Evolutionary conservation across 1,140 invertebrate species (phyloP), one percentile per base, ranked within the genome.

Genomic region (Sinonovacula constricta): DNA sequence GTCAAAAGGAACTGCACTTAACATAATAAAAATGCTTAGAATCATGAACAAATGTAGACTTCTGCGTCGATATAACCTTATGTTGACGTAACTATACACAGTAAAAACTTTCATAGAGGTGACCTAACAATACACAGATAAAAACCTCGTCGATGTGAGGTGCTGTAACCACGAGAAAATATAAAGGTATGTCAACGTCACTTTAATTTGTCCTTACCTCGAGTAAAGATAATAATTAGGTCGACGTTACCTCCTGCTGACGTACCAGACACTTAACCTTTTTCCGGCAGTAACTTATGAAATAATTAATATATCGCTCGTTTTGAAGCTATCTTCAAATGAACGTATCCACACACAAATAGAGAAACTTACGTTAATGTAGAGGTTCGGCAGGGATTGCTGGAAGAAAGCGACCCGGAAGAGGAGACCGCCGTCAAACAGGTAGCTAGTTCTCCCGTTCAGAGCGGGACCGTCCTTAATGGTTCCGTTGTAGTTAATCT

Each of bases 391-490:
- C 33, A 54, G 67, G 7, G 51, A 30, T n/a, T 62, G 60, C 53
- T 65, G 39, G 49, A 63, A 63, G 39, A 57, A 76, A 49, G 63
- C 53, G 15, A 53, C 56, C 22, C 72, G 45, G 62, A 76, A 76
- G 36, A 18, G 33, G 5, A 76, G 60, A 39, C 65, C 51, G n/a
- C 72, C 72, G 18, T 76, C 53, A 26, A 76, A 76, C 1, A 30
- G 28, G 26, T 34, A 76, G 4, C 62, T 36, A 1, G 15, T 67
- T 34, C 54, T 63, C 1, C 63, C 53, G 26, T 76, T 66, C 34
- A 76, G 51, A 28, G 39, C 31, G 22, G 63, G 62, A 18, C 62
- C 72, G 31, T 56, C 28, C 34, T 14, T 31, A 26, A 66, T 12
- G 26, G 26, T 57, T 36, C 72, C 72, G 10, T 24, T 36, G 33